phyloP scores from a whole-genome alignment of 2,113 vertebrate genomes.

The Ellobius talpinus region DNA sequence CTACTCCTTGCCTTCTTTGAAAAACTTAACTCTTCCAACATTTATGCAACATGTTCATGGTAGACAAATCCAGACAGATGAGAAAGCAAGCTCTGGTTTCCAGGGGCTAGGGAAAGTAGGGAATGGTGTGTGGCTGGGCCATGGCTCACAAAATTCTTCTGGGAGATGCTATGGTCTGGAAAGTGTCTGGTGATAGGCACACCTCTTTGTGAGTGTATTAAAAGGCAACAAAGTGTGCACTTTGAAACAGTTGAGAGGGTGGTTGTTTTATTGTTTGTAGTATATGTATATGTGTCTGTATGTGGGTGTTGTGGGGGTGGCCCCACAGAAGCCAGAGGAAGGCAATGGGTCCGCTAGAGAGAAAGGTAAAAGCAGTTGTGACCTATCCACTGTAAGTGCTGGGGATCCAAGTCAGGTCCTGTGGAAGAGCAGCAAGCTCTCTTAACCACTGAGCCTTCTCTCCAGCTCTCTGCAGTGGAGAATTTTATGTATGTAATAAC shows the following conservation, averaged over 20 bases:
- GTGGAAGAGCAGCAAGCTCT: neutral
- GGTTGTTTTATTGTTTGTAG: neutral
- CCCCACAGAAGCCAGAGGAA: neutral
- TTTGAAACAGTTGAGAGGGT: neutral
- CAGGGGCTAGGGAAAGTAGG: accelerated
- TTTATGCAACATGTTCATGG: neutral
- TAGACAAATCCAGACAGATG: neutral
- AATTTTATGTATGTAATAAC: conserved; percentile 7
- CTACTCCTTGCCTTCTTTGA: neutral
- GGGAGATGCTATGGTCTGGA: neutral
- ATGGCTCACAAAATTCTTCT: neutral
- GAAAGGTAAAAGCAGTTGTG: neutral
- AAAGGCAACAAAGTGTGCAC: neutral
- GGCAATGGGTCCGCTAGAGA: neutral
- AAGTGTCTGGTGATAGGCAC: neutral
- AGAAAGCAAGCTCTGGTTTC: neutral
- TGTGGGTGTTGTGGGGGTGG: neutral
- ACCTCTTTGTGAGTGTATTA: neutral
- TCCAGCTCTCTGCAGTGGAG: neutral
- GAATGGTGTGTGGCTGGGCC: no score
- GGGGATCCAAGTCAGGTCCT: neutral
- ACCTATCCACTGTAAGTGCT: neutral
- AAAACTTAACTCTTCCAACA: neutral
- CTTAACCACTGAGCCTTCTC: neutral
- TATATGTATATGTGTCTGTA: neutral